Base-by-base conservation (phyloP, 2,797 vertebrate species). In the Microhierax caerulescens region DNA sequence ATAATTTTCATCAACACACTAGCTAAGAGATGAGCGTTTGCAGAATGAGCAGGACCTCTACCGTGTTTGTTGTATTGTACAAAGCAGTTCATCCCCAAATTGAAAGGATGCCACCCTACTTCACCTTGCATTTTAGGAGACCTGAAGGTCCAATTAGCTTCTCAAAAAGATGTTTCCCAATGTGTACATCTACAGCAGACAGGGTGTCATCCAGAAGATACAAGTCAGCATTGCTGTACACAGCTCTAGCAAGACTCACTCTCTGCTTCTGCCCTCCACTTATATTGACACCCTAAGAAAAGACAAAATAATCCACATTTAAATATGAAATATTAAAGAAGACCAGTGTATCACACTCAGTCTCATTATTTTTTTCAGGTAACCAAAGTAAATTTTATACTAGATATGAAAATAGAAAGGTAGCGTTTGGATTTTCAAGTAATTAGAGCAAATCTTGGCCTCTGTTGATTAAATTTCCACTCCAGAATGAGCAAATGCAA, bases 161-260 rank as follows among this genome's bases (percentile, higher is more conserved):
- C 56, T 98, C 89, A 93, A 97, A 98, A 91, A 97, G 94, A 21
- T 98, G 96, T 13, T 96, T 97, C 67, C 97, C 97, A 56, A 97
- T 93, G 18, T 93, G 96, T 17, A 96, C 86, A 86, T 97, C 96
- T 47, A 97, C 95, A 28, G 93, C 95, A 88, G 95, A 97, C 21
- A 98, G 73, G 20, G 93, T 77, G 13, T 97, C 94, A 30, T 97
- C 96, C 59, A 96, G 88, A 64, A 97, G 94, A 74, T 94, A 97
- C 17, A 96, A 79, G 32, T 97, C 92, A 10, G 96, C 97, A 36
- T 91, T 56, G 32, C 83, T 97, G 36, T 96, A 97, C 20, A 96
- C 91, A 43, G 95, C 96, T 85, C 97, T 97, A 25, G 97, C 97
- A 9, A 98, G 95, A 70, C 93, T 97, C 20, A 97, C 90, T 65